Evolutionary conservation across 2,797 vertebrate species (phyloP).

Genomic region (Acanthiza pusilla): DNA sequence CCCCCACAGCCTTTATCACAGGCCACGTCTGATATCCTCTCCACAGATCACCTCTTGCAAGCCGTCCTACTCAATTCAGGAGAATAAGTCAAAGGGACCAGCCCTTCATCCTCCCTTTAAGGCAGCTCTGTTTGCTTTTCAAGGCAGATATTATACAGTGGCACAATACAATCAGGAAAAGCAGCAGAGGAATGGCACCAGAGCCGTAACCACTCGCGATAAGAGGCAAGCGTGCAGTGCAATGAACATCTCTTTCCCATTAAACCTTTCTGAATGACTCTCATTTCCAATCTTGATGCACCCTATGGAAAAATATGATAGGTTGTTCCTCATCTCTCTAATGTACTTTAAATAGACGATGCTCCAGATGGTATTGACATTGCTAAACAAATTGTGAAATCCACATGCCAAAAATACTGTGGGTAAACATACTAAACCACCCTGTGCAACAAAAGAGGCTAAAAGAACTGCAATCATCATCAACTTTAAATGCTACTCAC

Average conservation of each 20-base stretch:
- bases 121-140: constrained; percentile 22
- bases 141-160: constrained; percentile 1
- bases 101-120: not conserved
- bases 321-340: constrained; percentile 66
- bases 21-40: not conserved
- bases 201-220: not conserved
- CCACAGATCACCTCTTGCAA: not conserved
- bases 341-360: constrained; percentile 69
- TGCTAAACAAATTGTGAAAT: constrained; percentile 69
- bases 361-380: constrained; percentile 77
- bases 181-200: not conserved
- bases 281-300: constrained; percentile 65
- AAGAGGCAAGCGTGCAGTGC: not conserved
- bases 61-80: not conserved
- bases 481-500: constrained; percentile 62
- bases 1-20: not conserved
- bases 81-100: not conserved
- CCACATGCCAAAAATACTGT: constrained; percentile 68
- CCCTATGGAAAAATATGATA: constrained; percentile 65
- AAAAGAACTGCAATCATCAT: constrained; percentile 65
- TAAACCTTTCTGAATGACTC: constrained; percentile 62
- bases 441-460: constrained; percentile 62
- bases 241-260: constrained; percentile 29
- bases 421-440: constrained; percentile 72
- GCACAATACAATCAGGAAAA: constrained; percentile 27